These are phyloP conservation scores for Lasioglossum oenotherae DNA, from an alignment of 2,888 invertebrate genomes.

Conservation along the genomic window DNA sequence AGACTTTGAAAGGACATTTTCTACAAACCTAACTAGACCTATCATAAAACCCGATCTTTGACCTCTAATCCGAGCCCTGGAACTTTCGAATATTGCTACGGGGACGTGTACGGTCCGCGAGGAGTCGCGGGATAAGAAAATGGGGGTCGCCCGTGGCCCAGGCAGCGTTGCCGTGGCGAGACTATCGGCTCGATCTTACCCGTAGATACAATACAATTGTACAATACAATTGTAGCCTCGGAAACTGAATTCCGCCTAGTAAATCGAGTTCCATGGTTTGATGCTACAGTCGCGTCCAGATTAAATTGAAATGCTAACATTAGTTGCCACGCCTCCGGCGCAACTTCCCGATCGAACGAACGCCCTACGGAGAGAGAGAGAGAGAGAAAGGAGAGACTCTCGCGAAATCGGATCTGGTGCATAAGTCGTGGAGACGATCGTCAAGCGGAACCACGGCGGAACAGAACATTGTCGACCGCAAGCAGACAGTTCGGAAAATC, in stretches of 20 bases:
- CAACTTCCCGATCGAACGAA: neutral
- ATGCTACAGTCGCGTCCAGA: constrained; percentile 27
- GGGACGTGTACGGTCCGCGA: too few relatives aligned
- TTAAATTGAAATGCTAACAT: constrained; percentile 49
- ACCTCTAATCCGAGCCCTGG: too few relatives aligned
- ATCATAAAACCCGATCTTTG: too few relatives aligned
- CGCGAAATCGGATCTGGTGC: neutral
- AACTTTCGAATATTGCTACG: too few relatives aligned
- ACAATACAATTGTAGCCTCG: constrained; percentile 39
- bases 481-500: constrained; percentile 1
- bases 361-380: neutral
- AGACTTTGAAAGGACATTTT: too few relatives aligned
- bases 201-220: constrained; percentile 39
- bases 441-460: neutral
- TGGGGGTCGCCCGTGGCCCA: neutral
- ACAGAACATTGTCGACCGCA: neutral
- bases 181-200: constrained; percentile 32
- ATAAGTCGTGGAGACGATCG: neutral
- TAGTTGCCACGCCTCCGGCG: neutral
- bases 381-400: neutral
- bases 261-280: constrained; percentile 30
- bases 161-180: neutral
- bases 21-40: too few relatives aligned
- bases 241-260: constrained; percentile 43
- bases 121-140: neutral